Evolutionary conservation across 2,797 vertebrate species (phyloP).

Genomic region (Vireo griseus): DNA sequence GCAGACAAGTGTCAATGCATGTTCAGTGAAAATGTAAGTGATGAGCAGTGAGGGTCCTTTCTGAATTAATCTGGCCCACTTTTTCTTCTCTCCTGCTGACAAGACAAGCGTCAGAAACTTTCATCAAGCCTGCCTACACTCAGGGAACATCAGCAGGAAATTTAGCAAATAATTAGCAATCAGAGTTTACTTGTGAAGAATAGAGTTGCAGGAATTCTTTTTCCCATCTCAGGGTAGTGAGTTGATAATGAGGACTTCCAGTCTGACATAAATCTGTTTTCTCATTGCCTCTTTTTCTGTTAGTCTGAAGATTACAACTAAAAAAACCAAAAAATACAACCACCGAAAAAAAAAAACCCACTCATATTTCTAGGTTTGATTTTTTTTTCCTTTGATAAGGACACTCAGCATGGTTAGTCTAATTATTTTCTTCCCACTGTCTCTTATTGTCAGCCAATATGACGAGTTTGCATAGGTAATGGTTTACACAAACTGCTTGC

Average conservation of each 20-base stretch:
- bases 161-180: conserved; percentile 55
- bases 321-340: not conserved
- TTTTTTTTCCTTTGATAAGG: conserved; percentile 23
- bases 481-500: not conserved
- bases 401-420: conserved; percentile 1
- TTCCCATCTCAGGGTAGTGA: not conserved
- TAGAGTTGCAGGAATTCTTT: not conserved
- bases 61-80: not conserved
- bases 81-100: conserved; percentile 45
- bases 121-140: conserved; percentile 28
- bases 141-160: conserved; percentile 41
- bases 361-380: not conserved
- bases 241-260: conserved; percentile 1
- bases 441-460: conserved; percentile 18
- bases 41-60: not conserved
- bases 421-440: conserved; percentile 61
- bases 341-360: no score
- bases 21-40: not conserved
- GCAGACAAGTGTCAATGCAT: not conserved
- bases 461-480: conserved; percentile 20
- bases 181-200: conserved; percentile 43
- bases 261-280: not conserved
- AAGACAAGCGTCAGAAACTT: conserved; percentile 15
- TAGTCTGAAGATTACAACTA: not conserved
- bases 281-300: not conserved